These are phyloP conservation scores for Catocala nupta DNA, from an alignment of 2,888 invertebrate genomes.

Conservation along the genomic window DNA sequence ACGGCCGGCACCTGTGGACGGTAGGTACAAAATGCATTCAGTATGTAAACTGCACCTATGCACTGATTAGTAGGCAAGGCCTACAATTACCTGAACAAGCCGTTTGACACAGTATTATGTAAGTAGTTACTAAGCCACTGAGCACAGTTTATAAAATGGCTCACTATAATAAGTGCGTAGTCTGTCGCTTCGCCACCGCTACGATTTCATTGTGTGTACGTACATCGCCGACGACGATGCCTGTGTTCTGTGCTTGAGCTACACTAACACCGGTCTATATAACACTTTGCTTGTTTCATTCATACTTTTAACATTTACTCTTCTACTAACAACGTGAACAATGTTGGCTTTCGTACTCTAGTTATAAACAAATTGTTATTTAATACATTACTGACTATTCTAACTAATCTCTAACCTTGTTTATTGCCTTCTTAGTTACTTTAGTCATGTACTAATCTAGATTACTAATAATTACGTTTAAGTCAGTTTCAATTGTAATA, in stretches of 20 bases:
- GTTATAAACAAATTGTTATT: slow-evolving; percentile 60
- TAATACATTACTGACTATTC: slow-evolving; percentile 58
- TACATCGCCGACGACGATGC: slow-evolving; percentile 45
- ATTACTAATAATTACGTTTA: slow-evolving; percentile 56
- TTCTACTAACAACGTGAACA: slow-evolving; percentile 60
- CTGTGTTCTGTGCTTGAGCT: slow-evolving; percentile 60
- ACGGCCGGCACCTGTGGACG: not conserved
- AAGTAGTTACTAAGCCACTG: slow-evolving; percentile 29
- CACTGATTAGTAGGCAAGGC: slow-evolving; percentile 10
- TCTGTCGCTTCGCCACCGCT: slow-evolving; percentile 53
- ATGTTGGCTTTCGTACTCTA: slow-evolving; percentile 63
- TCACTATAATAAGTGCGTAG: slow-evolving; percentile 25
- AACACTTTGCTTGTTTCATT: slow-evolving; percentile 78
- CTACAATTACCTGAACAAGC: slow-evolving; percentile 11
- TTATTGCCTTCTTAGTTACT: slow-evolving; percentile 71
- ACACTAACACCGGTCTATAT: slow-evolving; percentile 73
- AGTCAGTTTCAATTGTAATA: slow-evolving; percentile 68
- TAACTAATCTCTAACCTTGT: slow-evolving; percentile 66
- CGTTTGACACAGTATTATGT: slow-evolving; percentile 20
- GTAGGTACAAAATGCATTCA: slow-evolving; percentile 13
- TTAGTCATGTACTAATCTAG: slow-evolving; percentile 66
- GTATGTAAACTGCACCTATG: slow-evolving; percentile 17
- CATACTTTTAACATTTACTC: slow-evolving; percentile 61
- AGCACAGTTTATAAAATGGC: slow-evolving; percentile 18
- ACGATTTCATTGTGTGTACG: slow-evolving; percentile 32